phyloP scores from a whole-genome alignment of 2,797 vertebrate genomes.

The Sebastes itinus region DNA sequence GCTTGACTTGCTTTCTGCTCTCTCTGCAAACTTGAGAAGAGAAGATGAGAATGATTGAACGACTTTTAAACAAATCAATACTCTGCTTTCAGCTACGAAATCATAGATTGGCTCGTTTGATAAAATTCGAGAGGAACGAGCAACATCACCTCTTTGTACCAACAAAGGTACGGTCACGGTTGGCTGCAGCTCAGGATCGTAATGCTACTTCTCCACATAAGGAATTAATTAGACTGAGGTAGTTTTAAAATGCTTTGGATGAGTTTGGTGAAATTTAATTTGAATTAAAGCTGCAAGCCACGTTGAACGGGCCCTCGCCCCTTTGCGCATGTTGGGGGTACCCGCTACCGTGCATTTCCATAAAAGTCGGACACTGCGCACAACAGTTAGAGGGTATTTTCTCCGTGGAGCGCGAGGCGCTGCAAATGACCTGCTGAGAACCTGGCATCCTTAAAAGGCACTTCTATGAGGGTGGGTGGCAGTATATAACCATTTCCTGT shows the following conservation, averaged over 20 bases:
- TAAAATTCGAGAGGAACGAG: neutral
- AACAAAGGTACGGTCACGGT: neutral
- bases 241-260: neutral
- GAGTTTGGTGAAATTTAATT: neutral
- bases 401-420: no score
- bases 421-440: no score
- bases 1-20: neutral
- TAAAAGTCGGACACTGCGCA: no score
- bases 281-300: no score
- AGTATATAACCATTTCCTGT: no score
- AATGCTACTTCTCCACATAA: neutral
- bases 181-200: neutral
- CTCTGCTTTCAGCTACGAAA: neutral
- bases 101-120: neutral
- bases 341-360: no score
- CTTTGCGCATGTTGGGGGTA: no score
- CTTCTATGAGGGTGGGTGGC: no score
- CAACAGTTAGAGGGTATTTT: no score
- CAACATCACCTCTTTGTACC: neutral
- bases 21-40: neutral
- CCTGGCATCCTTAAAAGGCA: no score
- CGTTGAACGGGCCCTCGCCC: no score
- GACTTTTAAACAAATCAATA: conserved; percentile 1
- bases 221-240: neutral
- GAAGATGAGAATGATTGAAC: neutral